Conservation (phyloP, 1,140 invertebrate genomes). For the Mercenaria mercenaria region DNA sequence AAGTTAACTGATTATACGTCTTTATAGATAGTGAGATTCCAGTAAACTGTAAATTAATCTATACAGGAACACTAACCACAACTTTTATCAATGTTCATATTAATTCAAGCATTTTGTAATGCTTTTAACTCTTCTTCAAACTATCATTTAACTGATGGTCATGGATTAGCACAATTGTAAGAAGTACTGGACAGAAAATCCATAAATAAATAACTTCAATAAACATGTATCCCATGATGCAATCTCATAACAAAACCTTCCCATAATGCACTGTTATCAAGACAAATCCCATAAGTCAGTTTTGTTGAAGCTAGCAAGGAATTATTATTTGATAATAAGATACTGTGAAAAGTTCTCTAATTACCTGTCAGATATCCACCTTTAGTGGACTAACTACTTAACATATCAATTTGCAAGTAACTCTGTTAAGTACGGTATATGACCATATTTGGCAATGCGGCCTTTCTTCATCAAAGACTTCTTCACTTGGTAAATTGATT, state of each 20-base stretch:
- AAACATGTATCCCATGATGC: conserved; percentile 45
- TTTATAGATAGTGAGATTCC: background rate
- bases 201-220: conserved; percentile 46
- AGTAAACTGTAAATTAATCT: conserved; percentile 2
- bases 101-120: background rate
- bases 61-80: background rate
- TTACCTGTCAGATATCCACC: conserved; percentile 52
- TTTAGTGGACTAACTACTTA: conserved; percentile 61
- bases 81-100: background rate
- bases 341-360: conserved; percentile 7
- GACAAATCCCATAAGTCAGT: conserved; percentile 38
- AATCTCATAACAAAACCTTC: conserved; percentile 27
- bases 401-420: conserved; percentile 57
- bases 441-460: conserved; percentile 23
- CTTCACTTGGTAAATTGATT: conserved; percentile 52
- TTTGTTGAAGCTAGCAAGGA: background rate
- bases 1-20: background rate
- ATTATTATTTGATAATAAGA: conserved; percentile 54
- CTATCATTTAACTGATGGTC: conserved; percentile 10
- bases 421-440: conserved; percentile 6
- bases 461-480: conserved; percentile 57
- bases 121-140: background rate
- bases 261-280: conserved; percentile 44
- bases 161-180: background rate
- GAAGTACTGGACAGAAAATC: conserved; percentile 45